phyloP scores from a whole-genome alignment of 2,797 vertebrate genomes.

The Setipinna tenuifilis region DNA sequence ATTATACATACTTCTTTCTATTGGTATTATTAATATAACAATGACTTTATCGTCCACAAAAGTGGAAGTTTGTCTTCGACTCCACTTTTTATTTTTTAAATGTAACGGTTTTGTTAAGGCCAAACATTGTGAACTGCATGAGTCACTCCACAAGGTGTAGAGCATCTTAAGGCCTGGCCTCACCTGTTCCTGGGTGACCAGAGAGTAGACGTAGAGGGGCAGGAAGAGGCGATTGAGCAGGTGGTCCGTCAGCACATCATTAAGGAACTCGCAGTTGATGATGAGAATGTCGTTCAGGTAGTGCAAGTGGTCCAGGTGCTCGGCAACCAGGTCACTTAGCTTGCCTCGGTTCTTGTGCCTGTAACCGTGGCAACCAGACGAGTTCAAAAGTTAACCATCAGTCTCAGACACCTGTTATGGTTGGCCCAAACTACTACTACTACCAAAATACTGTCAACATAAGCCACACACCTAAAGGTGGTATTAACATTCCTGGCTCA shows the following conservation, averaged over 20 bases:
- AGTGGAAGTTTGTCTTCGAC: too few species aligned
- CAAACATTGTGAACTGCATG: too few species aligned
- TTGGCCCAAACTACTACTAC: not conserved
- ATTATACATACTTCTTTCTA: too few species aligned
- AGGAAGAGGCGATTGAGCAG: constrained; percentile 95
- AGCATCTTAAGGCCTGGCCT: constrained; percentile 1
- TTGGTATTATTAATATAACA: too few species aligned
- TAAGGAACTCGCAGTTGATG: constrained; percentile 98
- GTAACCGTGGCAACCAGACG: constrained; percentile 1
- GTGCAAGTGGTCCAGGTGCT: constrained; percentile 98
- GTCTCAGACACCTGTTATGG: not conserved
- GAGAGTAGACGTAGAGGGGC: constrained; percentile 93
- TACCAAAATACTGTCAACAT: not conserved
- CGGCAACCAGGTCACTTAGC: constrained; percentile 93
- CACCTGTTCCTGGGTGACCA: constrained; percentile 88
- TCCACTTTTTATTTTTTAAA: too few species aligned
- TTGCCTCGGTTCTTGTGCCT: constrained; percentile 96
- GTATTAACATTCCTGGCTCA: not conserved
- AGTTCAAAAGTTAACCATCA: not conserved
- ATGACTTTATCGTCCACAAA: too few species aligned
- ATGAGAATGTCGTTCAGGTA: constrained; percentile 98
- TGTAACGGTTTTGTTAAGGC: too few species aligned
- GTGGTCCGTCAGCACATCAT: constrained; percentile 95
- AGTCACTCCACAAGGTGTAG: too few species aligned
- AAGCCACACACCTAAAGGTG: not conserved